phyloP scores from a whole-genome alignment of 1,140 invertebrate species.

The Temnothorax nylanderi region DNA sequence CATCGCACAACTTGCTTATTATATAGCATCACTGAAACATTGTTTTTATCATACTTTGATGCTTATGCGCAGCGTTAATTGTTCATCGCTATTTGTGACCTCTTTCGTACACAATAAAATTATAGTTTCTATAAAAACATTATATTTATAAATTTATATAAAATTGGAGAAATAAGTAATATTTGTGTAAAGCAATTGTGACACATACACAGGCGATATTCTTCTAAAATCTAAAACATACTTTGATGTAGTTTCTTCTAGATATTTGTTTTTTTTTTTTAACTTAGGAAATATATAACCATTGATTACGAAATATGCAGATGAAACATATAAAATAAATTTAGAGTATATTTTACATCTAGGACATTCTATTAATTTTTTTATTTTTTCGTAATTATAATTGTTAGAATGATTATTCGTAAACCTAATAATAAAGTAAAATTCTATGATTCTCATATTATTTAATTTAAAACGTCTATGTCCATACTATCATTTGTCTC shows the following conservation, averaged over 20 bases:
- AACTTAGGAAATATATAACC: neutral
- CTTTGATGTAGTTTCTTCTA: neutral
- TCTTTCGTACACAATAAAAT: neutral
- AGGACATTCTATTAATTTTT: neutral
- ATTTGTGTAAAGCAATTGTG: neutral
- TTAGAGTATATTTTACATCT: neutral
- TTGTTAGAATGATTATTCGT: neutral
- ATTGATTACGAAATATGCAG: neutral
- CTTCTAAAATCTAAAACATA: neutral
- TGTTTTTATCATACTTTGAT: constrained; percentile 42
- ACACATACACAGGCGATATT: neutral
- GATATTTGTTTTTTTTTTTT: neutral
- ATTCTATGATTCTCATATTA: neutral
- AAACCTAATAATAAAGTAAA: neutral
- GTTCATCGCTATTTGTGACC: constrained; percentile 1
- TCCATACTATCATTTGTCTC: neutral
- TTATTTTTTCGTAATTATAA: neutral
- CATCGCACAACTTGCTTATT: constrained; percentile 38
- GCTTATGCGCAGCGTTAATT: constrained; percentile 10
- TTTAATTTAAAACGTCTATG: neutral
- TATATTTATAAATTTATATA: neutral
- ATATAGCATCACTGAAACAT: neutral
- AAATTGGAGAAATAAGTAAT: neutral
- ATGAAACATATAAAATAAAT: neutral
- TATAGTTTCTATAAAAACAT: neutral